Evolutionary conservation across 2,797 vertebrate genomes (phyloP), one percentile per base, ranked within the genome.

Genomic region (Brachyalestes nurse): DNA sequence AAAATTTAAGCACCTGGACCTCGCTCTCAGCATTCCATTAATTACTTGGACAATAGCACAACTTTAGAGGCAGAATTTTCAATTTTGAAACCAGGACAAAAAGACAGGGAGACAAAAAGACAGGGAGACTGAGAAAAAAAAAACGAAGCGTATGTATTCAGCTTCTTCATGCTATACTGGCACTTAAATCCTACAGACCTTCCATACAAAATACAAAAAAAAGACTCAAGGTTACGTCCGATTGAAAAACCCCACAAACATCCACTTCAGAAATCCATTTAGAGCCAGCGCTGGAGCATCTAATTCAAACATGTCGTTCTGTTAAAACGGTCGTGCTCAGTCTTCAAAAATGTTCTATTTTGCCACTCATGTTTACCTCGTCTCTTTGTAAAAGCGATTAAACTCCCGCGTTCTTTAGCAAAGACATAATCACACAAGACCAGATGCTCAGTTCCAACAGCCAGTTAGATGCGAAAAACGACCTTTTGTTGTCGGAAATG

Each of bases 131-230:
- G 78, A 87, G 70, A 82, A 25, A 67, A 72, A 67, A 72, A 73
- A 49, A 81, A 92, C 92, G 92, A 94, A 90, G 92, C 90, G 91
- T 90, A 91, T 91, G 92, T 91, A 95, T 95, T 95, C 94, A 95
- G 91, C 88, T 87, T 90, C 89, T 92, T 92, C 92, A 94, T 92
- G 93, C 93, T 93, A 94, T 93, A 93, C 91, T 87, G 88, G 91
- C 93, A 95, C 94, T 96, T 94, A 95, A 95, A 95, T 92, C 91
- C 92, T 90, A 94, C 93, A 94, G 92, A 93, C 91, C 91, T 92
- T 91, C 92, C 92, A 94, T 94, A 95, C 75, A 81, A 73, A 75
- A 75, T 45, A 51, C 10, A 49, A 75, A 75, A 78, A 93, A 95
- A 92, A 90, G 92, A 93, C 93, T 94, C 95, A 95, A 96, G 95